Evolutionary conservation across 1,140 invertebrate species (phyloP).

Genomic region (Charaxes varanes): DNA sequence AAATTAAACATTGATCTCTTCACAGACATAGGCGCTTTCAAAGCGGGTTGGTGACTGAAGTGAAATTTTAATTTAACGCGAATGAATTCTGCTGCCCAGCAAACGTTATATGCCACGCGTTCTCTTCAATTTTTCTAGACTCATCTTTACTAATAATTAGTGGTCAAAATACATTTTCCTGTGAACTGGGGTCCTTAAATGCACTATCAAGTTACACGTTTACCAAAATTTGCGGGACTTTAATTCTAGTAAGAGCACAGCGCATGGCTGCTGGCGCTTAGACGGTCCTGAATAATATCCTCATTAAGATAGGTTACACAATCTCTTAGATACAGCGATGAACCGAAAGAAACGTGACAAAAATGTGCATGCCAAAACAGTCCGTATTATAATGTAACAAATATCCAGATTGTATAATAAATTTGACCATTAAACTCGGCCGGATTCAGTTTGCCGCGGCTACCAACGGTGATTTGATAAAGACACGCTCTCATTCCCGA

Average conservation of each 20-base stretch:
- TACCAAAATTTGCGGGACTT: slow-evolving; percentile 3
- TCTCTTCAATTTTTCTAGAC: too few species aligned
- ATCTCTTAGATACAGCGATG: slow-evolving; percentile 24
- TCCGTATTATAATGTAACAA: slow-evolving; percentile 11
- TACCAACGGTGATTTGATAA: slow-evolving; percentile 66
- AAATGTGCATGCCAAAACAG: slow-evolving; percentile 4
- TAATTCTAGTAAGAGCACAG: slow-evolving; percentile 19
- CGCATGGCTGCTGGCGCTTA: slow-evolving; percentile 29
- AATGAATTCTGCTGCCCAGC: too few species aligned
- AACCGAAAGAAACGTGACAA: slow-evolving; percentile 3
- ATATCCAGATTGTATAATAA: slow-evolving; percentile 20
- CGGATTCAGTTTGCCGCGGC: slow-evolving; percentile 33
- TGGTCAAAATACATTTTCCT: too few species aligned
- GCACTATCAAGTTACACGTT: not conserved
- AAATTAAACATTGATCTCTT: too few species aligned
- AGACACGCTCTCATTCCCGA: slow-evolving; percentile 70
- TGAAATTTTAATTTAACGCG: too few species aligned
- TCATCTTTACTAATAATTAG: too few species aligned
- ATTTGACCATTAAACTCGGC: slow-evolving; percentile 26
- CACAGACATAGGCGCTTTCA: too few species aligned
- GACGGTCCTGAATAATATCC: slow-evolving; percentile 54
- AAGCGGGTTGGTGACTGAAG: too few species aligned
- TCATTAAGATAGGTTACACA: slow-evolving; percentile 50
- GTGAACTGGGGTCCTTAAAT: too few species aligned
- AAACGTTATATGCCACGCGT: too few species aligned